Conservation (phyloP, 92 coral and sea anemone genomes). For the Palythoa heliodiscus region DNA sequence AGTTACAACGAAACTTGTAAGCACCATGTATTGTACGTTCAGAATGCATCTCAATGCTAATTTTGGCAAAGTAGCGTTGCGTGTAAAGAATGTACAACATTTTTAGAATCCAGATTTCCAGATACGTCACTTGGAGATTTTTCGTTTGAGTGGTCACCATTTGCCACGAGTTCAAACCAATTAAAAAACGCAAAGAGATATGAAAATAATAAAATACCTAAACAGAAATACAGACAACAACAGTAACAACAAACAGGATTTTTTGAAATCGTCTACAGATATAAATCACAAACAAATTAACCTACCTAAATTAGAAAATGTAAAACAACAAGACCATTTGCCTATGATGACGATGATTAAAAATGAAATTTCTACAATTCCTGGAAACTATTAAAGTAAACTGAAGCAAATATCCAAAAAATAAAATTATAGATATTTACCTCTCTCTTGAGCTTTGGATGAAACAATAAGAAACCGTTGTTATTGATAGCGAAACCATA, state of each 20-base stretch:
- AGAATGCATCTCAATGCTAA: no score
- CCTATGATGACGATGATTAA: no score
- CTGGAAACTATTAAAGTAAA: no score
- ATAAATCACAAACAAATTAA: no score
- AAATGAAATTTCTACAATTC: no score
- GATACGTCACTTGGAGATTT: slow-evolving; percentile 7
- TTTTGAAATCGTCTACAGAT: not conserved
- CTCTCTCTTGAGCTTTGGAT: slow-evolving; percentile 73
- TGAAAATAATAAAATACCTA: not conserved
- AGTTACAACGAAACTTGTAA: no score
- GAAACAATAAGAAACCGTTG: slow-evolving; percentile 92
- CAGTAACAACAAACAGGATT: not conserved
- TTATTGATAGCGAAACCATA: slow-evolving; percentile 94
- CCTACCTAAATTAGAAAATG: not conserved
- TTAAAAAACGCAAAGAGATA: slow-evolving; percentile 2
- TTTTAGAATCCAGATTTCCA: no score
- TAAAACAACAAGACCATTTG: not conserved
- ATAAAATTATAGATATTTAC: slow-evolving; percentile 35
- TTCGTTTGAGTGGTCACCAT: not conserved
- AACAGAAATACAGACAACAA: not conserved
- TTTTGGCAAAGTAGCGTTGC: no score
- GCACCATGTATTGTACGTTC: no score
- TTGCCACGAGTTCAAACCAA: slow-evolving; percentile 16
- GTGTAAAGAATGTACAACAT: no score
- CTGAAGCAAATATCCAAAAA: no score